Percentiles rank a stretch among this genome's conserved stretches.
Evolutionary conservation across 2,888 invertebrate species (phyloP).

Genomic region (Lepidocyrtoides sp.): DNA sequence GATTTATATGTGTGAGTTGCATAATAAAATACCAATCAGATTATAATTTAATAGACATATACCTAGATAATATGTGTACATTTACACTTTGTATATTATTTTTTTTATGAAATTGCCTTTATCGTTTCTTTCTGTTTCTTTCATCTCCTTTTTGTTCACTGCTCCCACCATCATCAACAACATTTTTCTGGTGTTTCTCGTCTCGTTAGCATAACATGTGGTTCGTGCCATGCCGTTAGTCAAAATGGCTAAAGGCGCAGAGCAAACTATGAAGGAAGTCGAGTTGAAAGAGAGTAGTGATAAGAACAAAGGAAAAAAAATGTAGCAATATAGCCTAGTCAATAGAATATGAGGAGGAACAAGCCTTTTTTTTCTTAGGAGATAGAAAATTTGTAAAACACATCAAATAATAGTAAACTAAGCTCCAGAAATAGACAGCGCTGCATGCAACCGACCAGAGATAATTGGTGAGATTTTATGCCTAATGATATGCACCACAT

Average conservation of each 20-base stretch:
- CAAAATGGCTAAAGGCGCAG: conserved; percentile 85
- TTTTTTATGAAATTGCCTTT: conserved; percentile 38
- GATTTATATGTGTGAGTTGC: background rate
- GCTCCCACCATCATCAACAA: conserved; percentile 16
- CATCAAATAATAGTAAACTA: background rate
- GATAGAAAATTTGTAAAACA: background rate
- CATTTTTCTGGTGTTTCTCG: conserved; percentile 10
- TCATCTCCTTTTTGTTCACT: conserved; percentile 53
- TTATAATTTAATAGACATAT: background rate
- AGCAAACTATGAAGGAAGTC: conserved; percentile 39
- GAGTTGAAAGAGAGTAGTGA: conserved; percentile 8
- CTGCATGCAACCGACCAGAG: conserved; percentile 46
- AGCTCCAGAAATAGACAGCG: background rate
- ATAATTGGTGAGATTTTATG: conserved; percentile 77
- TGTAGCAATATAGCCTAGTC: background rate
- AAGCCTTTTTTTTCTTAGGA: background rate
- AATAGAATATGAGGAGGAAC: background rate
- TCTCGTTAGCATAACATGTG: conserved; percentile 74
- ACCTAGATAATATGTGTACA: background rate
- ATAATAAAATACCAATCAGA: background rate
- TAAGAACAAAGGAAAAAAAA: conserved; percentile 67
- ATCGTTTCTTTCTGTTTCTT: conserved; percentile 48
- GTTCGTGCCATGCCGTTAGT: conserved; percentile 80
- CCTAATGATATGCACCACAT: conserved; percentile 78
- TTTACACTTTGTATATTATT: conserved; percentile 5